A percentile compares a stretch with the other conserved stretches of the same genome.
These are phyloP conservation scores for Baryphthengus martii DNA, from an alignment of 2,113 vertebrate species.

Conservation along the genomic window DNA sequence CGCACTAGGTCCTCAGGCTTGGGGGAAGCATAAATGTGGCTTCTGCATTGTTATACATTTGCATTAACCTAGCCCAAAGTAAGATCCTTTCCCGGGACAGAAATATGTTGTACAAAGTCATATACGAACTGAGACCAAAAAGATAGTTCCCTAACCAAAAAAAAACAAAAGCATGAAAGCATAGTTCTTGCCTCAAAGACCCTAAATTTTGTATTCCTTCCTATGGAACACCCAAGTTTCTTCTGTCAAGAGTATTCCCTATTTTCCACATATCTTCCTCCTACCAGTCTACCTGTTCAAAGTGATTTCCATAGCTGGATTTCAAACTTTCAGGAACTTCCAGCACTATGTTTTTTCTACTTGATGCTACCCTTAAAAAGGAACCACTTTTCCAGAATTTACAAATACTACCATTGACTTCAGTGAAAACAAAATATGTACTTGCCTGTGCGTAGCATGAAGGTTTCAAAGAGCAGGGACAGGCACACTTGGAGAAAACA, in stretches of 20 bases:
- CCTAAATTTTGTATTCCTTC: neutral
- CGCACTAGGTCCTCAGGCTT: neutral
- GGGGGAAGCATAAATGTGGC: neutral
- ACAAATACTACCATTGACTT: neutral
- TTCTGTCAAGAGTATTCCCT: neutral
- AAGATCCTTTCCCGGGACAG: neutral
- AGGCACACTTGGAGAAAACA: neutral
- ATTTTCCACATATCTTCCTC: neutral
- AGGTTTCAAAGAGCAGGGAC: neutral
- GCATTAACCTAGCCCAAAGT: neutral
- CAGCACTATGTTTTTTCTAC: neutral
- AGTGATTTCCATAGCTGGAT: neutral
- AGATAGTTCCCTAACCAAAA: neutral
- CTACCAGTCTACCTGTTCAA: neutral
- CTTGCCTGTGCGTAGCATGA: neutral
- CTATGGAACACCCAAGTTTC: neutral
- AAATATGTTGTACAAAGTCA: neutral
- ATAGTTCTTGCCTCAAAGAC: neutral
- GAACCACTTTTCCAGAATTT: neutral
- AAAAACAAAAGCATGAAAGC: neutral
- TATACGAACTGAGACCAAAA: neutral
- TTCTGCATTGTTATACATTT: neutral
- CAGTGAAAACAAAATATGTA: neutral
- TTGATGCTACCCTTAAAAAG: neutral
- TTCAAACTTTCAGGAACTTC: neutral